Evolutionary conservation across 2,113 vertebrate genomes (phyloP), one percentile per base, ranked within the genome.

Genomic region (Phylloscopus trochilus): DNA sequence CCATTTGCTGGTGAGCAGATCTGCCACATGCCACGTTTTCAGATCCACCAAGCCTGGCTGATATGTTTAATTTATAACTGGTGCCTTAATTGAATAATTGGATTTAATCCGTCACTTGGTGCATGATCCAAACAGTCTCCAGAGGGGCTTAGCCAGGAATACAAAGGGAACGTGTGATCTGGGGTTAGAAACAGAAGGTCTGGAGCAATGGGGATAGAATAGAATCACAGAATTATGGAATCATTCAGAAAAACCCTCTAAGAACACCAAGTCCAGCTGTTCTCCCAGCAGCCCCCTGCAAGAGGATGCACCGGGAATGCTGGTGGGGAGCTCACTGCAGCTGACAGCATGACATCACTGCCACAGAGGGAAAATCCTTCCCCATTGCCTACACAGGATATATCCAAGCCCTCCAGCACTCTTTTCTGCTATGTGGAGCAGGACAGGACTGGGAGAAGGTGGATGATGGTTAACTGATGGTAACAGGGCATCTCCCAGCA

Each of bases 71-170:
- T 96, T 87, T 81, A 78, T 78, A 92, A 89, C 87, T 18, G 8
- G 73, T 39, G 59, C 89, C 69, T 47, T 95, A 95, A 96, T 89
- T 78, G 84, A 84, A 78, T 93, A 83, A 95, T 95, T 73, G 6
- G 68, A 89, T 91, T 93, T 77, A 62, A 96, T 77, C 77, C 5
- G 10, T 47, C 83, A 44, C 73, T 86, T 2, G 1, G 9, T 81
- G 73, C 64, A 1, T 18, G 73, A 84, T 74, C 89, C 89, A 72
- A 88, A 80, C 68, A 41, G 75, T 62, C 89, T 92, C 83, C 73
- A 41, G 91, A 86, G 94, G 52, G 51, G 60, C 68, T 81, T 35
- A 28, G 81, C 51, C 18, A 13, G 13, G 63, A 28, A 44, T 53
- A 70, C 73, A 67, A 93, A 92, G 84, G 64, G 17, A 70, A 37